Evolutionary conservation across 2,888 invertebrate genomes (phyloP).

Genomic region (Ceramica pisi): DNA sequence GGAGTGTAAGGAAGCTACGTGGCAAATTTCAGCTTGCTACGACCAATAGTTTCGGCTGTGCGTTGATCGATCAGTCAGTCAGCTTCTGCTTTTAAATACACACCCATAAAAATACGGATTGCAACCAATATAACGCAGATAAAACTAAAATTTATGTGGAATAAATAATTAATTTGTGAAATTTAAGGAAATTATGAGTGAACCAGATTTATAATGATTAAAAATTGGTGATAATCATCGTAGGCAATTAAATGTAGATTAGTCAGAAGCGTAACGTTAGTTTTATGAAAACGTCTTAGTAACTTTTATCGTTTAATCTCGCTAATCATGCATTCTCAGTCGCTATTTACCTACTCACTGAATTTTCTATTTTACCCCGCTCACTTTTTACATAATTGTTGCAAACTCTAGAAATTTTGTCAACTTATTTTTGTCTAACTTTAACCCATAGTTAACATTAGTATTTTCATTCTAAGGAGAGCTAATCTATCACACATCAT

Average conservation of each 20-base stretch:
- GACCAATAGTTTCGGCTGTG: too few relatives aligned
- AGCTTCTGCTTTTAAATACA: too few relatives aligned
- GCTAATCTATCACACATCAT: not conserved
- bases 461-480: not conserved
- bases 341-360: not conserved
- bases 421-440: not conserved
- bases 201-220: not conserved
- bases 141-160: not conserved
- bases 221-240: slow-evolving; percentile 7
- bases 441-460: not conserved
- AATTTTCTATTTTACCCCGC: not conserved
- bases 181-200: not conserved
- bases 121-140: too few relatives aligned
- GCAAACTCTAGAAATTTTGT: not conserved
- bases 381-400: not conserved
- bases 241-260: slow-evolving; percentile 3
- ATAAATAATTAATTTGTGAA: not conserved
- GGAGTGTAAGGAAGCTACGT: too few relatives aligned
- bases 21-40: too few relatives aligned
- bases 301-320: not conserved
- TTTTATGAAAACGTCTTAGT: slow-evolving; percentile 3
- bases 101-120: too few relatives aligned
- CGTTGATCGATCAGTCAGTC: too few relatives aligned
- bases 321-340: not conserved
- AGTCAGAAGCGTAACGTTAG: slow-evolving; percentile 15